Evolutionary conservation across 2,888 invertebrate species (phyloP).

Genomic region (Limnephilus rhombicus): DNA sequence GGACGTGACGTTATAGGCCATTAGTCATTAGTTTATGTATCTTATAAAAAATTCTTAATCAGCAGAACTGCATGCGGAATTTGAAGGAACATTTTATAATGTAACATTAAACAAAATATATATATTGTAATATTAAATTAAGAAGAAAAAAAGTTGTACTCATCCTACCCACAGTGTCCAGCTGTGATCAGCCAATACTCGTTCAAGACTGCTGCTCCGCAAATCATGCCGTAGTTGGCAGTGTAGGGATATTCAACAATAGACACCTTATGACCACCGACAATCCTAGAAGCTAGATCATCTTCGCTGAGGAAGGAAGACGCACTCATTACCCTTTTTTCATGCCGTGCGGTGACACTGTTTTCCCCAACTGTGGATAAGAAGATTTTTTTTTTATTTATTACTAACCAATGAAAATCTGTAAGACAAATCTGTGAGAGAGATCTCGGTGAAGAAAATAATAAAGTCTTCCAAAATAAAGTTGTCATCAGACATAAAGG

Average conservation of each 20-base stretch:
- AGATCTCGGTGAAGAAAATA: neutral
- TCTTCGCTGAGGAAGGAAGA: neutral
- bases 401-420: neutral
- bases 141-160: neutral
- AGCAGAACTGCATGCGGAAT: too few species aligned
- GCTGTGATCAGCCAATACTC: conserved; percentile 74
- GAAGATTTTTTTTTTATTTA: neutral
- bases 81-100: neutral
- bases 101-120: too few species aligned
- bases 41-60: too few species aligned
- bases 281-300: conserved; percentile 70
- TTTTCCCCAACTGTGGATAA: neutral
- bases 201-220: conserved; percentile 75
- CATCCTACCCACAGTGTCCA: conserved; percentile 76
- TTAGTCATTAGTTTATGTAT: too few species aligned
- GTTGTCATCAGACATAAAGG: neutral
- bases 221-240: conserved; percentile 73
- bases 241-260: conserved; percentile 75
- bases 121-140: neutral
- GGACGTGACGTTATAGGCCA: too few species aligned
- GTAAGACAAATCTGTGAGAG: neutral
- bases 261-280: conserved; percentile 73
- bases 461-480: neutral
- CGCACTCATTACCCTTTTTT: neutral
- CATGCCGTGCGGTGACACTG: neutral